Base-by-base conservation (phyloP, 2,888 invertebrate genomes). In the Platycnemis pennipes region DNA sequence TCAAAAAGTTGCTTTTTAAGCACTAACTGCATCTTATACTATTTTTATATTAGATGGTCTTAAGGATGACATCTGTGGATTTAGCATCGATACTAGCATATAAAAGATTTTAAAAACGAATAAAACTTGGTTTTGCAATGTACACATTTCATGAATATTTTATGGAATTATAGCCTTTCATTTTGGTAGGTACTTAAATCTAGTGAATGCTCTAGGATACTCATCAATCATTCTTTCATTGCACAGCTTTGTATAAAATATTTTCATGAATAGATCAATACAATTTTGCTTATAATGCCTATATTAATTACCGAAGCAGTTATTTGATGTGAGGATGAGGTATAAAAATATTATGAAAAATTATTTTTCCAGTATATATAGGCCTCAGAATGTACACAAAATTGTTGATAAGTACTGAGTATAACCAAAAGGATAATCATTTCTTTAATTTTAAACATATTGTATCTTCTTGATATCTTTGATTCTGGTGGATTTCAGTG, bases 1-100 rank as follows among this genome's bases (percentile, higher is more conserved):
- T 91, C 37, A 37, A 91, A 63, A 91, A 53, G 45, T 91, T 91
- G 91, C 91, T 63, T 91, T 91, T 46, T 5, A 63, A 91, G 91
- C 63, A 69, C 26, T 69, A 13, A 63, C 53, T 63, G 16, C 63
- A 63, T 91, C 91, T 91, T 91, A 44, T 45, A 63, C 91, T 91
- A 91, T 91, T 91, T 91, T 91, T 91, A 63, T 91, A 91, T 91
- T 91, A 91, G 91, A 44, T 91, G 13, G 19, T 44, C 7, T 3
- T 37, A 91, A 44, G 16, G 44, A 37, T 63, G 19, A 56, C 22
- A 63, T 37, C 37, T 56, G 26, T 44, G 44, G 63, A 91, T 26
- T 56, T 91, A 63, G 53, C 31, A 42, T 44, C 44, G 5, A 69
- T 69, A 44, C 63, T 69, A 69, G 63, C 26, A 44, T 91, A 63